phyloP scores from a whole-genome alignment of 2,113 vertebrate genomes.

The Saguinus midas region DNA sequence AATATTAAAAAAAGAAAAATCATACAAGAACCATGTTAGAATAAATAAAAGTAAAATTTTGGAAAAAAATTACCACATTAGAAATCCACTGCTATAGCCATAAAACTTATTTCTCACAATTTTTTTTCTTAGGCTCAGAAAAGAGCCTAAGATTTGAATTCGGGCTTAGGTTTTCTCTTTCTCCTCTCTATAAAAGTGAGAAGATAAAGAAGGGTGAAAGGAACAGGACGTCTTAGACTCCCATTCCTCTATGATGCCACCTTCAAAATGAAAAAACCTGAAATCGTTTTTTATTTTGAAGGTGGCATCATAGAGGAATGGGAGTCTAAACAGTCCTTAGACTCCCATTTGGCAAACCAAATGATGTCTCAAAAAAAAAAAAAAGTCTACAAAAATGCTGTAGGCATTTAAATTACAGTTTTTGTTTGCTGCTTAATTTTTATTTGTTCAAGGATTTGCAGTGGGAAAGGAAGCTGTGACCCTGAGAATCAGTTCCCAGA shows the following conservation, averaged over 20 bases:
- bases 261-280: background rate
- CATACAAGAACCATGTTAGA: constrained; percentile 39
- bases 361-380: constrained; percentile 17
- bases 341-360: background rate
- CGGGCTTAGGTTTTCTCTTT: constrained; percentile 4
- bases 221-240: background rate
- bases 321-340: too few species aligned
- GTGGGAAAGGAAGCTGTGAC: background rate
- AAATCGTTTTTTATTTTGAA: too few species aligned
- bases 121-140: constrained; percentile 24
- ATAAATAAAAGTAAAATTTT: constrained; percentile 48
- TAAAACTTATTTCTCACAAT: background rate
- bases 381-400: background rate
- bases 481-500: constrained; percentile 46
- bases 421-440: background rate
- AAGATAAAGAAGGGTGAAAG: background rate
- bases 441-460: constrained; percentile 49
- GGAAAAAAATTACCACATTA: background rate
- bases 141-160: constrained; percentile 17
- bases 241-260: background rate
- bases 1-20: constrained; percentile 47
- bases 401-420: constrained; percentile 15
- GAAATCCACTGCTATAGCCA: background rate
- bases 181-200: background rate
- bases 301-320: too few species aligned